phyloP scores from a whole-genome alignment of 1,140 invertebrate genomes.

The Sitobion miscanthi region DNA sequence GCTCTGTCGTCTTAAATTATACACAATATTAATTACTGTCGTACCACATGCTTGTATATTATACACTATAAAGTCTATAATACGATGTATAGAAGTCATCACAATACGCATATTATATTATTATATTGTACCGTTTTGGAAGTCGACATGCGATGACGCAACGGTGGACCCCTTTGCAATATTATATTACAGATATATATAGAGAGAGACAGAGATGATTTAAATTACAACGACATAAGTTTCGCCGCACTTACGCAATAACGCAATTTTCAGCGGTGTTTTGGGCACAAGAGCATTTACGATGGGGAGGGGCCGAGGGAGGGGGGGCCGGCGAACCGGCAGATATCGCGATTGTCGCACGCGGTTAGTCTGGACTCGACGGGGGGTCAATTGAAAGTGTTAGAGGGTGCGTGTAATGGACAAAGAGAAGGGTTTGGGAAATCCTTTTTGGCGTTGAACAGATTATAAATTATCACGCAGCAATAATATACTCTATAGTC shows the following conservation, averaged over 20 bases:
- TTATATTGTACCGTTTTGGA: neutral
- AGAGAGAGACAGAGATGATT: neutral
- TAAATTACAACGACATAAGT: conserved; percentile 42
- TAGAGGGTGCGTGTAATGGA: conserved; percentile 29
- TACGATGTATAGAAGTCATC: too few relatives aligned
- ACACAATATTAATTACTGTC: conserved; percentile 10
- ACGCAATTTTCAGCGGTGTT: neutral
- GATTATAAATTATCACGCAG: conserved; percentile 22
- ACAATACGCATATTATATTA: neutral
- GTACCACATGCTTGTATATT: neutral
- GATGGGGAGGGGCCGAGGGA: neutral
- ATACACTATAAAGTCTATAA: neutral
- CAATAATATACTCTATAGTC: neutral
- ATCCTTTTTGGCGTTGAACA: conserved; percentile 32
- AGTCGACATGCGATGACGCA: neutral
- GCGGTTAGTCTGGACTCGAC: conserved; percentile 38
- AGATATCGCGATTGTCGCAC: conserved; percentile 37
- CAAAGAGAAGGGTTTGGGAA: conserved; percentile 30
- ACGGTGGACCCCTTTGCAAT: neutral
- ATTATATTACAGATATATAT: neutral
- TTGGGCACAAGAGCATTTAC: neutral
- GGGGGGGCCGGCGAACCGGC: neutral
- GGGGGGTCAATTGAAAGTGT: conserved; percentile 25
- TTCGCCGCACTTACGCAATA: conserved; percentile 12
- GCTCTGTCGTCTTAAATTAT: neutral